Conservation (phyloP, 2,797 vertebrate genomes). For the Squalus acanthias region DNA sequence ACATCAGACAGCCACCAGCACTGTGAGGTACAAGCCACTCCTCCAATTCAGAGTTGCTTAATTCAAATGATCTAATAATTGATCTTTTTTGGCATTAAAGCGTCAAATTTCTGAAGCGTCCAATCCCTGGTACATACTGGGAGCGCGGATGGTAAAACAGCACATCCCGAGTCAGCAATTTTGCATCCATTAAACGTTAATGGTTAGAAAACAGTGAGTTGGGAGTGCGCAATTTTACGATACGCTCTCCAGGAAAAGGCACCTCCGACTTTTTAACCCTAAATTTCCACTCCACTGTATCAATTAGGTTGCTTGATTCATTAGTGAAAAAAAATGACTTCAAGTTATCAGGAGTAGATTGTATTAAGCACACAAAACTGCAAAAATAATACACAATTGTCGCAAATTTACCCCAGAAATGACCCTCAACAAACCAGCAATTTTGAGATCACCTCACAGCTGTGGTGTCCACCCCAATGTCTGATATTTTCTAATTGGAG, state of each 20-base stretch:
- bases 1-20: not conserved
- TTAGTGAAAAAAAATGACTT: not conserved
- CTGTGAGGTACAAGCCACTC: not conserved
- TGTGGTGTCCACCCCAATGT: not conserved
- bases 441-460: not conserved
- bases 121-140: not conserved
- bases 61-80: not conserved
- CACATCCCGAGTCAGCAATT: not conserved
- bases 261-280: not conserved
- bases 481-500: not conserved
- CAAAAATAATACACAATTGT: not conserved
- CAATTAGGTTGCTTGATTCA: not conserved
- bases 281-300: not conserved
- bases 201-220: not conserved
- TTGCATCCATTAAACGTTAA: not conserved
- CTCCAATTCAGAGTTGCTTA: not conserved
- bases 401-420: too few species aligned
- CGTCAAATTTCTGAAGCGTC: not conserved
- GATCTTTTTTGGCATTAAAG: not conserved
- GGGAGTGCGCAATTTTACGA: not conserved
- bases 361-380: too few species aligned
- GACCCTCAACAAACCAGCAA: not conserved
- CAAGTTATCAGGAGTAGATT: not conserved
- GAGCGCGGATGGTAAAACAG: not conserved
- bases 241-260: not conserved